Conservation (phyloP, 1,140 invertebrate species). For the Tetranychus urticae region DNA sequence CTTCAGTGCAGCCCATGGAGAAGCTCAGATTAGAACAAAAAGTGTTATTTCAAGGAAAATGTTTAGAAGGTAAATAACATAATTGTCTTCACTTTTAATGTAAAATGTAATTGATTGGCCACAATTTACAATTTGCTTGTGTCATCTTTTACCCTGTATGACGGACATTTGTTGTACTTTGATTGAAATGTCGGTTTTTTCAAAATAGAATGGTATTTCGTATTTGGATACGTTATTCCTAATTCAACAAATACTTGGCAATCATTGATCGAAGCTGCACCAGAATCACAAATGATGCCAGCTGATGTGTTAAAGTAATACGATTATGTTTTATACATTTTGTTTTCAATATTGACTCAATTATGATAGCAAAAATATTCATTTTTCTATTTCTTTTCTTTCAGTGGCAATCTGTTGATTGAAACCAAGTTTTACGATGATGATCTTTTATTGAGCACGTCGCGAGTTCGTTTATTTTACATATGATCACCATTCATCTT, state of each 20-base stretch:
- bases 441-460: conserved; percentile 77
- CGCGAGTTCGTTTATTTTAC: conserved; percentile 83
- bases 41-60: conserved; percentile 41
- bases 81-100: not conserved
- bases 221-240: conserved; percentile 96
- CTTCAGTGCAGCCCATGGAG: conserved; percentile 82
- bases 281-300: conserved; percentile 99
- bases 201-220: conserved; percentile 76
- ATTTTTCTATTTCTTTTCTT: conserved; percentile 19
- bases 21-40: conserved; percentile 91
- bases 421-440: conserved; percentile 97
- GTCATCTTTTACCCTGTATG: not conserved
- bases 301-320: conserved; percentile 75
- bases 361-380: not conserved
- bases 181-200: no score
- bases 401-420: conserved; percentile 90
- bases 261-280: conserved; percentile 87
- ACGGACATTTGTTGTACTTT: no score
- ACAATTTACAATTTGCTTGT: not conserved
- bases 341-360: not conserved
- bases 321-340: conserved; percentile 10
- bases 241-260: conserved; percentile 99
- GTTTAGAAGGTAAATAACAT: conserved; percentile 27
- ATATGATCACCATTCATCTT: conserved; percentile 32
- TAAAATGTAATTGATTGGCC: no score